These are phyloP conservation scores for Crocodylus rhombifer DNA, from an alignment of 2,797 vertebrate species.

Conservation along the genomic window DNA sequence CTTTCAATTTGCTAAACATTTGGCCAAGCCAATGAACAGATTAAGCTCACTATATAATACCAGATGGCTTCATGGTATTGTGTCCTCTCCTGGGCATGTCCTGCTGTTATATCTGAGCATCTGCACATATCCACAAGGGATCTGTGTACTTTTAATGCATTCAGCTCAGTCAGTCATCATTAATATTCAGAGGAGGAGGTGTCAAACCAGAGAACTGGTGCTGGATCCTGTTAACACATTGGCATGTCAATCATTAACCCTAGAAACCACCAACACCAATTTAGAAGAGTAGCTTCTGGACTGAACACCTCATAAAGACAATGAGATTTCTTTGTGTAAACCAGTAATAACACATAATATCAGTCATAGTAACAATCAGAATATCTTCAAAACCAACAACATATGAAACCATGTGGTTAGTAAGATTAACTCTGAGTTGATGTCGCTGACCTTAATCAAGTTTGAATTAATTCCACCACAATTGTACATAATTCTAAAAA, in stretches of 20 bases:
- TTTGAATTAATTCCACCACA: constrained; percentile 33
- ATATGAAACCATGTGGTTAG: constrained; percentile 16
- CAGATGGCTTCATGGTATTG: constrained; percentile 59
- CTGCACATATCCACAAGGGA: constrained; percentile 49
- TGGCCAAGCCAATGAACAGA: constrained; percentile 56
- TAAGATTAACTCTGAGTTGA: background rate
- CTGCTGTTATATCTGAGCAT: constrained; percentile 69
- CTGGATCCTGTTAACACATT: constrained; percentile 61
- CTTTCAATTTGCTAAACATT: constrained; percentile 65
- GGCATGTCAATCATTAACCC: constrained; percentile 59
- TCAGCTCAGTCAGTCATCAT: constrained; percentile 53
- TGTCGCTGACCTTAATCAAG: background rate
- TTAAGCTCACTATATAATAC: constrained; percentile 44
- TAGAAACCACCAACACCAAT: constrained; percentile 63
- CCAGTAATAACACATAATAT: background rate
- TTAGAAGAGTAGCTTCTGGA: constrained; percentile 64
- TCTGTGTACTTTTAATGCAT: constrained; percentile 68
- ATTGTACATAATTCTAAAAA: background rate
- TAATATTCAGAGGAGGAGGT: constrained; percentile 52
- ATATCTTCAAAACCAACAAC: constrained; percentile 35
- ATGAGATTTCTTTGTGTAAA: constrained; percentile 57
- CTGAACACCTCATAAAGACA: constrained; percentile 47
- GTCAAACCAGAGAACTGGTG: constrained; percentile 56
- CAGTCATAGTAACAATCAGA: constrained; percentile 35
- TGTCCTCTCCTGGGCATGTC: constrained; percentile 46